Evolutionary conservation across 2,113 vertebrate genomes (phyloP).

Genomic region (Saccopteryx bilineata): DNA sequence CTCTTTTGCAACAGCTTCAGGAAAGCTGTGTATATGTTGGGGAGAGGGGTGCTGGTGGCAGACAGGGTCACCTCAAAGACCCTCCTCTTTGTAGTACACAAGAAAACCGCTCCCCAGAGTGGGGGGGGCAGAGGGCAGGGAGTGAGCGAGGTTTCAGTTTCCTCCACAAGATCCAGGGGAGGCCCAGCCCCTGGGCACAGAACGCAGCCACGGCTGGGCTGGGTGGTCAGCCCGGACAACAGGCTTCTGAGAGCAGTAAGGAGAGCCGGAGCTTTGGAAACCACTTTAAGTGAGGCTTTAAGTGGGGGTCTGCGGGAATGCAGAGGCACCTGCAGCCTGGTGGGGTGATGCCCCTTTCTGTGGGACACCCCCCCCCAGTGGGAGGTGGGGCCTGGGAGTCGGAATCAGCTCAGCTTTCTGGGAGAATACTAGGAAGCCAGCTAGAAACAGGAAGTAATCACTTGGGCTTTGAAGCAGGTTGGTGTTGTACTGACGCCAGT

Average conservation of each 20-base stretch:
- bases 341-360: background rate
- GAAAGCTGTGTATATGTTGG: background rate
- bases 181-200: background rate
- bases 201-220: background rate
- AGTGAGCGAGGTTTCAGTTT: background rate
- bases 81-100: background rate
- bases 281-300: background rate
- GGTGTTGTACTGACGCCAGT: background rate
- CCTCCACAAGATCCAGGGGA: background rate
- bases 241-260: background rate
- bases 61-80: background rate
- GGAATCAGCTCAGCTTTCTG: background rate
- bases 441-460: background rate
- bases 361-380: background rate
- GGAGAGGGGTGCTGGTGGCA: background rate
- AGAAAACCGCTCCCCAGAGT: background rate
- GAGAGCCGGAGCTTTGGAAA: background rate
- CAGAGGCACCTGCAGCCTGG: background rate
- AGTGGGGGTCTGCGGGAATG: too few relatives aligned
- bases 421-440: background rate
- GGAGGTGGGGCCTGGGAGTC: background rate
- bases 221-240: background rate
- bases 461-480: background rate
- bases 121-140: too few relatives aligned
- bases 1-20: background rate